Conservation (phyloP, 2,888 invertebrate species). For the Campoplex capitator region DNA sequence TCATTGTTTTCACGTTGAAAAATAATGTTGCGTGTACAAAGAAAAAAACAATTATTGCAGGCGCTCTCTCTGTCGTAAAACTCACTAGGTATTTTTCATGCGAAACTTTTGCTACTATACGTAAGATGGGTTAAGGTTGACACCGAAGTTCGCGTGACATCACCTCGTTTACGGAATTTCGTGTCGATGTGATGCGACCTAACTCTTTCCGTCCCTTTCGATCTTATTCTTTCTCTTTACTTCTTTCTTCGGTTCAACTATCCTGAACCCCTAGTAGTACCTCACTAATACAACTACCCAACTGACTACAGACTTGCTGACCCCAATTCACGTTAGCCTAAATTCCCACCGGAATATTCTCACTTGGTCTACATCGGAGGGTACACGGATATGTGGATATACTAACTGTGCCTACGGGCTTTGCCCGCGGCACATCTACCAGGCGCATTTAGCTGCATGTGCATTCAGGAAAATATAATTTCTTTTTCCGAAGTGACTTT, state of each 20-base stretch:
- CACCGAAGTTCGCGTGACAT: slow-evolving; percentile 66
- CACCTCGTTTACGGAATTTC: slow-evolving; percentile 69
- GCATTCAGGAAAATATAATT: no score
- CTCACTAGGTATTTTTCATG: neutral
- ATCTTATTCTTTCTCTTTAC: neutral
- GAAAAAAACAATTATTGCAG: neutral
- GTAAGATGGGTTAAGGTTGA: slow-evolving; percentile 45
- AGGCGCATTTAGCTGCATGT: no score
- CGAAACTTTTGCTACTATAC: neutral
- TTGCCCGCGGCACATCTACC: no score
- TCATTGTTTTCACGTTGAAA: neutral
- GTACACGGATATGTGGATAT: neutral
- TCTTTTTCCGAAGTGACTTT: no score
- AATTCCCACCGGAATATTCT: slow-evolving; percentile 11
- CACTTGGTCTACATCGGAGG: neutral
- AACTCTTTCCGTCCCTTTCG: neutral
- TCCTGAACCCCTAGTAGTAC: slow-evolving; percentile 13
- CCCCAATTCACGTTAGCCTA: slow-evolving; percentile 41
- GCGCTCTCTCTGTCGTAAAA: neutral
- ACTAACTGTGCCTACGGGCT: no score
- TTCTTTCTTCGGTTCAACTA: slow-evolving; percentile 47
- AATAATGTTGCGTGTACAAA: neutral
- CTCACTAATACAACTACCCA: slow-evolving; percentile 16
- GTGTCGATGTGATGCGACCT: slow-evolving; percentile 57
- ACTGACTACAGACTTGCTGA: slow-evolving; percentile 28